Evolutionary conservation across 2,888 invertebrate genomes (phyloP), one percentile per base, ranked within the genome.

Genomic region (Limenitis camilla): DNA sequence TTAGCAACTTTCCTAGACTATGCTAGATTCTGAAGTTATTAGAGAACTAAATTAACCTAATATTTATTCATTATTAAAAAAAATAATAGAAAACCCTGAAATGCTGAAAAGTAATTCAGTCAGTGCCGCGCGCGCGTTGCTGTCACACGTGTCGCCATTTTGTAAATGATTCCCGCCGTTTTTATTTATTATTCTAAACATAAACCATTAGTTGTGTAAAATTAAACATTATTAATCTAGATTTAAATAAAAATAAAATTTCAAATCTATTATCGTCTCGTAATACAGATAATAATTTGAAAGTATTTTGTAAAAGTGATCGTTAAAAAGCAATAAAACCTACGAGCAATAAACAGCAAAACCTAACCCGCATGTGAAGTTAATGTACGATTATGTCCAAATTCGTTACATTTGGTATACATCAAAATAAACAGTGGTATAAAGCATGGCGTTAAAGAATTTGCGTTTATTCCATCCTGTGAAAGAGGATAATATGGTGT

Each of bases 371-470:
- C 45, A 45, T 45, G 36, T 38, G 45, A 45, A 32, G 11, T 29
- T 45, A 8, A 36, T 29, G 36, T 45, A 36, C 36, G 35, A 36
- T 36, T 11, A 52, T 44, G 30, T 32, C 19, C 36, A 46, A 35
- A 46, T 29, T 35, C 6, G 11, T 32, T 10, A 28, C 10, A 31
- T 51, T 29, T 9, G 1, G 28, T 3, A 33, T 29, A 28, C 31
- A n/a, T 19, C 29, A 36, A 29, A 47, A 32, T 6, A 11, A 19
- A 32, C 31, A 32, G 43, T 49, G 52, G 29, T 38, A 9, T 43
- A 41, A 44, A 66, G 45, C 38, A 88, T 88, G 88, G 78, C 86
- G 53, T 50, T 88, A 59, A 85, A 82, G 65, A 86, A 84, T 56
- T 68, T 87, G 5, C 81, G 79, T 63, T 62, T 87, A 52, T 78